Conservation (phyloP, 2,888 invertebrate species). For the Pristionchus maxplancki region DNA sequence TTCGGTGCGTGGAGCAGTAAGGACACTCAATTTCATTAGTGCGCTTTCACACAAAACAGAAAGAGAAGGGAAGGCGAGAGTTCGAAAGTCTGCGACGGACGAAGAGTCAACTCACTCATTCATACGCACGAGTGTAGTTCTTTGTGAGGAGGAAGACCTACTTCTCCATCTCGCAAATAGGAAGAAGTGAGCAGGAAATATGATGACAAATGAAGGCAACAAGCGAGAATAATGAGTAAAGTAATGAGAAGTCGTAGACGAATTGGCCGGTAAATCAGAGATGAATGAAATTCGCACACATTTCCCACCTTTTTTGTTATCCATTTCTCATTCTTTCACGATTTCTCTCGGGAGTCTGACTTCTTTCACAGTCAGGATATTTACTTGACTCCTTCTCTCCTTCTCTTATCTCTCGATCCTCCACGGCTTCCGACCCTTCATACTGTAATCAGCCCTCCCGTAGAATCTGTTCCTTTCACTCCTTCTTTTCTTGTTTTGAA, state of each 20-base stretch:
- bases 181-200: neutral
- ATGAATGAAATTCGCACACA: neutral
- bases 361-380: constrained; percentile 22
- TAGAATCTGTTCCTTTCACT: neutral
- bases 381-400: constrained; percentile 18
- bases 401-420: constrained; percentile 6
- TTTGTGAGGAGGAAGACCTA: constrained; percentile 21
- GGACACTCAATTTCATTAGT: constrained; percentile 45
- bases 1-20: neutral
- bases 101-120: neutral
- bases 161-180: neutral
- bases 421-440: neutral
- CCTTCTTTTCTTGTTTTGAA: neutral
- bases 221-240: neutral
- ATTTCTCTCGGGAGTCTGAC: neutral
- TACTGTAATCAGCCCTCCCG: neutral
- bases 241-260: neutral
- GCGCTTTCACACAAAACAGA: constrained; percentile 32
- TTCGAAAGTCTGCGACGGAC: neutral
- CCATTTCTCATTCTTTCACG: neutral
- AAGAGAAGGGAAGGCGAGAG: neutral
- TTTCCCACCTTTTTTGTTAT: constrained; percentile 1
- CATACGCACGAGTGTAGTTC: constrained; percentile 35
- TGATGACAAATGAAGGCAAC: neutral
- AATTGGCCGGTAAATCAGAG: neutral